Evolutionary conservation across 2,113 vertebrate genomes (phyloP).

Genomic region (Tretioscincus oriximinensis): DNA sequence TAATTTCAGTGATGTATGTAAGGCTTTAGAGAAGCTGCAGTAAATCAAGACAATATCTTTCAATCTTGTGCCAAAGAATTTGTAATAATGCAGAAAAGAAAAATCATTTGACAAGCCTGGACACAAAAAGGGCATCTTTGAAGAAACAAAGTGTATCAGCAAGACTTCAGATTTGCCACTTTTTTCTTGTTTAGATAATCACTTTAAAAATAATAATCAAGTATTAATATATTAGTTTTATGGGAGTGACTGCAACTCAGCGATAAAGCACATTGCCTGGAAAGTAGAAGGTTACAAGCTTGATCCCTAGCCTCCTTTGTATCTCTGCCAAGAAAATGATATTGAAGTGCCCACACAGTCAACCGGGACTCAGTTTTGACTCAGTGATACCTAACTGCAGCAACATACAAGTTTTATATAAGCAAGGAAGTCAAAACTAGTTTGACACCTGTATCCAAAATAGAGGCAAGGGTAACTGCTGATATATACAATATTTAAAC

Average conservation of each 20-base stretch:
- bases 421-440: constrained; percentile 34
- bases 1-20: not conserved
- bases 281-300: not conserved
- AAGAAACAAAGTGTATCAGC: too few species aligned
- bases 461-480: constrained; percentile 26
- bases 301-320: too few species aligned
- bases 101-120: not conserved
- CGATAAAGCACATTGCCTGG: constrained; percentile 61
- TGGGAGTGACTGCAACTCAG: not conserved
- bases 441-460: constrained; percentile 44
- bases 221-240: not conserved
- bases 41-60: not conserved
- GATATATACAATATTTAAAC: constrained; percentile 31
- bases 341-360: too few species aligned
- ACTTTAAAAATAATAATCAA: not conserved
- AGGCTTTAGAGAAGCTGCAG: not conserved
- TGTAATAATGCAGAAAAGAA: not conserved
- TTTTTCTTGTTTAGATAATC: accelerated
- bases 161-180: not conserved
- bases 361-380: too few species aligned
- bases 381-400: too few species aligned
- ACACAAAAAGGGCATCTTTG: not conserved
- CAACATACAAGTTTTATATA: too few species aligned
- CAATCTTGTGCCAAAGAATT: not conserved
- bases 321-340: too few species aligned